Base-by-base conservation (phyloP, 2,888 invertebrate genomes). In the Pheosia gnoma region DNA sequence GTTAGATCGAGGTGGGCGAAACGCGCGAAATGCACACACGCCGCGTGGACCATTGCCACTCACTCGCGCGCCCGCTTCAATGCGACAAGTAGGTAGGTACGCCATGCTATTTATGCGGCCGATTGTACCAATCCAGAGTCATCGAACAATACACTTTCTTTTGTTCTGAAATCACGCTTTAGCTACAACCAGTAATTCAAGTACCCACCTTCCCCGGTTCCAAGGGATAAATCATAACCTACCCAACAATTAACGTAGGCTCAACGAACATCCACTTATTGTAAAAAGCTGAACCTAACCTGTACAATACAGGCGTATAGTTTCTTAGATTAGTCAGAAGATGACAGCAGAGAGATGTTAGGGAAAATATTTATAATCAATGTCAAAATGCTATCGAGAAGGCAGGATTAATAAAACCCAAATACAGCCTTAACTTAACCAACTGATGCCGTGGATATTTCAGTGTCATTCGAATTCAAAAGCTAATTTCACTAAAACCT, bases 401-500 rank as follows among this genome's bases (percentile, higher is more conserved):
- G 74, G 77, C 71, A 66, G 73, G 80, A 82, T 84, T 85, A 84
- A 84, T 82, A 71, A 78, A 82, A 76, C 74, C 74, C 68, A 79
- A 83, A 78, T 75, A 75, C 78, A 79, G 78, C 77, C 74, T 77
- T 78, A 84, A 82, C 76, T 84, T 77, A 73, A 72, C 72, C 77
- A 77, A 78, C 79, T 74, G 78, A 83, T 81, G 77, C 83, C 82
- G 82, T 77, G 86, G 87, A 86, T 88, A 87, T 85, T 86, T 86
- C 87, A 86, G 86, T 87, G 87, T 88, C 86, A 88, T 89, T 87
- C 83, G 75, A 91, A 91, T 90, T 89, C 90, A 90, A 92, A 91
- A 93, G 90, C 88, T 90, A 92, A 93, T 93, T 92, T 92, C 88
- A 88, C 91, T 92, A 91, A 92, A 91, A 92, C 90, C 89, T 89